Conservation (phyloP, 2,888 invertebrate species). For the Epirrhoe tristata region DNA sequence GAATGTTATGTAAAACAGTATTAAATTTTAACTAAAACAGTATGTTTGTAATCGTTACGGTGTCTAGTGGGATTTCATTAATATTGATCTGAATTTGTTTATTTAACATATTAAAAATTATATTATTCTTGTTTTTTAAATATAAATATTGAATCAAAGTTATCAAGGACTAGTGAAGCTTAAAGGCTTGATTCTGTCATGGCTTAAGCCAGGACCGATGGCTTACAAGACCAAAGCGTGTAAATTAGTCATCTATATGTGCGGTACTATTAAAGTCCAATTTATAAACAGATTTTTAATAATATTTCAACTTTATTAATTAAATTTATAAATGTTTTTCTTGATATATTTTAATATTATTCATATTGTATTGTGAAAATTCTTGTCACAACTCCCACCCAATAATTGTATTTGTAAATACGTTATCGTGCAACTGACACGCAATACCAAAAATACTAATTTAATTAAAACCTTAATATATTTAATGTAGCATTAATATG, state of each 20-base stretch:
- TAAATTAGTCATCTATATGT: conserved; percentile 3
- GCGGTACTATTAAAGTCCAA: neutral
- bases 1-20: conserved; percentile 30
- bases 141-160: neutral
- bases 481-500: conserved; percentile 53
- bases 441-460: conserved; percentile 70
- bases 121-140: neutral
- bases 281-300: neutral
- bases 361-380: conserved; percentile 22
- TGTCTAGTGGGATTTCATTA: conserved; percentile 17
- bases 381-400: conserved; percentile 53
- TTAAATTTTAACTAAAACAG: conserved; percentile 33
- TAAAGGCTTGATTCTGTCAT: neutral
- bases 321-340: conserved; percentile 19
- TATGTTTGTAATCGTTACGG: conserved; percentile 26
- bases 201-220: conserved; percentile 3
- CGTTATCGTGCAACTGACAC: conserved; percentile 60
- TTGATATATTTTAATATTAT: conserved; percentile 18
- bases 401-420: conserved; percentile 59
- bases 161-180: neutral
- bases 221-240: neutral
- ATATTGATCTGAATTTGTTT: conserved; percentile 18
- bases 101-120: neutral
- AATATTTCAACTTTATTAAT: neutral
- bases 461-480: conserved; percentile 59